Conservation (phyloP, 1,140 invertebrate species). For the Bombus soroeensis region DNA sequence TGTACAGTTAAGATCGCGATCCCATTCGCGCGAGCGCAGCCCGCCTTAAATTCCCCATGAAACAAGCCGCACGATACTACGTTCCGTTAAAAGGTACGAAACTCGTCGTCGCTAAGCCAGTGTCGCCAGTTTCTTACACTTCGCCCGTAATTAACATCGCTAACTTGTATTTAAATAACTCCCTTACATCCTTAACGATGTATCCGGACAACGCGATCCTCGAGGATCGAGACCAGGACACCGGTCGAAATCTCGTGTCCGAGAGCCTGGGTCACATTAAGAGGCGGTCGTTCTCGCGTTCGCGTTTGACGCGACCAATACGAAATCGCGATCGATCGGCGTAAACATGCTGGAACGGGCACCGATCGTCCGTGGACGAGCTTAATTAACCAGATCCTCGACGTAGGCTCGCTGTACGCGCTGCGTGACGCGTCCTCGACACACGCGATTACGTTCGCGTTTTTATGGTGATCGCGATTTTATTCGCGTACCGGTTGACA, state of each 20-base stretch:
- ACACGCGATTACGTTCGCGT: slow-evolving; percentile 41
- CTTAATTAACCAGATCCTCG: slow-evolving; percentile 53
- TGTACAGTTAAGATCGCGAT: slow-evolving; percentile 6
- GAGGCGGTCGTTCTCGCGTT: slow-evolving; percentile 7
- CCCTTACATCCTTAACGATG: slow-evolving; percentile 39
- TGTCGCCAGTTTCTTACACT: slow-evolving; percentile 13
- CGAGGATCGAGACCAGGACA: too few species aligned
- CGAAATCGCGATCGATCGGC: slow-evolving; percentile 34
- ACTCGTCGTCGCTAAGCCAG: not conserved
- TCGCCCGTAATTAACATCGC: slow-evolving; percentile 32
- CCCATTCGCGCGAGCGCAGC: not conserved
- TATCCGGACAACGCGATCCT: not conserved
- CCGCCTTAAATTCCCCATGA: slow-evolving; percentile 20
- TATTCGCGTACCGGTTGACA: slow-evolving; percentile 33
- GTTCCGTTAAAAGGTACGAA: slow-evolving; percentile 33
- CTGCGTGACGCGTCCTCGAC: slow-evolving; percentile 14
- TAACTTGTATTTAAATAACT: slow-evolving; percentile 43
- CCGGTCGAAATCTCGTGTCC: not conserved
- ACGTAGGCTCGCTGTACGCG: not conserved
- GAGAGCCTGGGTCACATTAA: not conserved
- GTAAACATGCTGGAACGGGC: slow-evolving; percentile 44
- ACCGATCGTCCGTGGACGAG: slow-evolving; percentile 9
- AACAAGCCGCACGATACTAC: not conserved
- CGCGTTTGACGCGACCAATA: slow-evolving; percentile 33
- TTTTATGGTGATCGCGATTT: slow-evolving; percentile 54